Percentiles rank a stretch among this genome's conserved stretches.
Evolutionary conservation across 2,888 invertebrate genomes (phyloP).

Genomic region (Alloplasta piceator): DNA sequence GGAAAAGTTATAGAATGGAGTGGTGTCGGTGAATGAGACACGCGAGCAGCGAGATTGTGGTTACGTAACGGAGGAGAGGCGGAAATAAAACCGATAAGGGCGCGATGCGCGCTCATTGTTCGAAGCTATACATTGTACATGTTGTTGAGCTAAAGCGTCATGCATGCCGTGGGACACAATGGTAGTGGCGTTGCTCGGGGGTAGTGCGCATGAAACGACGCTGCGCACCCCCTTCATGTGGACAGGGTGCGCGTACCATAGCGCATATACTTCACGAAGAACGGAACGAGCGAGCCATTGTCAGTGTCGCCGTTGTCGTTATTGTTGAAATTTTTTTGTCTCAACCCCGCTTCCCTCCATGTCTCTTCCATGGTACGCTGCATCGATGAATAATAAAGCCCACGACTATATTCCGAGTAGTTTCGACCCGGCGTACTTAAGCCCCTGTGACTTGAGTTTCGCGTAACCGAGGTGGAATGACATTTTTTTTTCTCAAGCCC

Average conservation of each 20-base stretch:
- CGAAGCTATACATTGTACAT: conserved; percentile 74
- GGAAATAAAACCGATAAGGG: conserved; percentile 69
- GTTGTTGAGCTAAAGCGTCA: conserved; percentile 74
- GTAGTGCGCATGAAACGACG: conserved; percentile 20
- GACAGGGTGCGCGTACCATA: conserved; percentile 1
- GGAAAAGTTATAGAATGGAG: conserved; percentile 61
- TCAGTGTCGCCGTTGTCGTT: conserved; percentile 45
- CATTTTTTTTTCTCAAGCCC: neutral
- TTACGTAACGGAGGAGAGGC: conserved; percentile 62
- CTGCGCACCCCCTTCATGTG: conserved; percentile 27
- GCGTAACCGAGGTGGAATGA: neutral
- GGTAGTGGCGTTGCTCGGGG: conserved; percentile 30
- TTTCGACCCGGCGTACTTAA: conserved; percentile 1
- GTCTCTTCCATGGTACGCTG: conserved; percentile 30
- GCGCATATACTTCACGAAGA: conserved; percentile 24
- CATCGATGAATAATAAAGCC: conserved; percentile 57
- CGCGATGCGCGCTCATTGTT: conserved; percentile 74
- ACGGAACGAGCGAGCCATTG: conserved; percentile 47
- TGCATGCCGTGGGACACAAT: conserved; percentile 73
- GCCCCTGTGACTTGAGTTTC: neutral
- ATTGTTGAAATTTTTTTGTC: conserved; percentile 51
- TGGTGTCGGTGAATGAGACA: conserved; percentile 60
- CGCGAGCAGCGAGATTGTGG: conserved; percentile 26
- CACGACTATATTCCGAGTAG: neutral
- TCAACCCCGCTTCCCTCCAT: neutral